These are phyloP conservation scores for Protonibea diacanthus DNA, from an alignment of 2,797 vertebrate genomes.

Conservation along the genomic window DNA sequence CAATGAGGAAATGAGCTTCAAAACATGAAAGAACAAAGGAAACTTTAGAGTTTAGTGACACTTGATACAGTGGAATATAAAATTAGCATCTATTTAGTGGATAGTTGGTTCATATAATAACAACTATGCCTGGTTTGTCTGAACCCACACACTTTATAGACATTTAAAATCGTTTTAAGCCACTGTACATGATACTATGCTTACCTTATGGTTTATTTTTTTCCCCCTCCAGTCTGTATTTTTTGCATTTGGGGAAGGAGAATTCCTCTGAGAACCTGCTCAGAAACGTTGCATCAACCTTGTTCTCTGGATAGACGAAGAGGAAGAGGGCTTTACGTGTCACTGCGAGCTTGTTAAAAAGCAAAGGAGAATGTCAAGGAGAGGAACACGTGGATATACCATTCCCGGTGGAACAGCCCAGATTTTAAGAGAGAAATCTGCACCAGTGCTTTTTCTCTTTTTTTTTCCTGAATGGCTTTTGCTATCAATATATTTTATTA, in stretches of 20 bases:
- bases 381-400: slow-evolving; percentile 73
- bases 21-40: slow-evolving; percentile 52
- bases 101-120: slow-evolving; percentile 48
- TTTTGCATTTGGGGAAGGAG: slow-evolving; percentile 62
- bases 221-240: slow-evolving; percentile 37
- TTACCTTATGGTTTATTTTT: slow-evolving; percentile 60
- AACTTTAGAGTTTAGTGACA: slow-evolving; percentile 40
- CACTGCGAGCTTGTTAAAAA: slow-evolving; percentile 81
- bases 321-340: slow-evolving; percentile 72
- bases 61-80: slow-evolving; percentile 49
- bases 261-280: slow-evolving; percentile 61
- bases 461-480: slow-evolving; percentile 52
- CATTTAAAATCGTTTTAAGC: slow-evolving; percentile 39
- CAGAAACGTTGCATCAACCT: slow-evolving; percentile 71
- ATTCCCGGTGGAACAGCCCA: slow-evolving; percentile 70
- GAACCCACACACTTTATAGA: slow-evolving; percentile 44
- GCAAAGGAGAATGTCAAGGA: slow-evolving; percentile 76
- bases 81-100: slow-evolving; percentile 55
- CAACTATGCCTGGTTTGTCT: slow-evolving; percentile 28
- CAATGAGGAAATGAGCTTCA: slow-evolving; percentile 45
- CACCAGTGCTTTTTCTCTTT: slow-evolving; percentile 29
- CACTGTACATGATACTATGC: slow-evolving; percentile 46
- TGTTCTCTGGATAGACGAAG: slow-evolving; percentile 63
- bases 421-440: slow-evolving; percentile 76
- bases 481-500: slow-evolving; percentile 78